phyloP scores from a whole-genome alignment of 2,888 invertebrate genomes.

The Pimpla rufipes region DNA sequence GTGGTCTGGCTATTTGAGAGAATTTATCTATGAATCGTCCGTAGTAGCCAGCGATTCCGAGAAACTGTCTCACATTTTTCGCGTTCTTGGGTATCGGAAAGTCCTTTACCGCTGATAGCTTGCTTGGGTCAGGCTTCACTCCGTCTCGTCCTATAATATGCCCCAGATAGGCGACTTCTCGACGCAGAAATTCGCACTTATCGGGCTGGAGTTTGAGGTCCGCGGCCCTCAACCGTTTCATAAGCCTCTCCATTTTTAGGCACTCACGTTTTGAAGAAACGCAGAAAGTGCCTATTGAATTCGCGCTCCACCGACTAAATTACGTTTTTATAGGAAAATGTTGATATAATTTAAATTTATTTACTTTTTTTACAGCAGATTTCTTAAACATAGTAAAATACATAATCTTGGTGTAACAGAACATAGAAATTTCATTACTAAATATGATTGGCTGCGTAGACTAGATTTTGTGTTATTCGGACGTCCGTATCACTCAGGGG shows the following conservation, averaged over 20 bases:
- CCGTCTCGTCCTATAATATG: conserved; percentile 67
- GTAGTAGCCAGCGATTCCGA: conserved; percentile 39
- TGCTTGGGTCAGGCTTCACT: conserved; percentile 64
- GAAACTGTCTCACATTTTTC: conserved; percentile 35
- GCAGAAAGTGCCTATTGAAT: too few species aligned
- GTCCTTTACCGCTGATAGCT: conserved; percentile 53
- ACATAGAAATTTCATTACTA: too few species aligned
- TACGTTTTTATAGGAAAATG: too few species aligned
- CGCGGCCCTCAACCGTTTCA: conserved; percentile 19
- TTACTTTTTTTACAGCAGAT: too few species aligned
- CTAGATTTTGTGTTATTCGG: too few species aligned
- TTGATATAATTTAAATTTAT: too few species aligned
- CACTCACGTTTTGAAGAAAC: too few species aligned
- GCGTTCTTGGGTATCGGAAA: conserved; percentile 56
- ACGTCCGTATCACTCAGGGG: too few species aligned
- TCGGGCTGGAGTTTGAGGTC: conserved; percentile 70
- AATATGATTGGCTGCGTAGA: too few species aligned
- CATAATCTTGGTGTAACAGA: too few species aligned
- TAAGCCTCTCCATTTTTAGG: conserved; percentile 24
- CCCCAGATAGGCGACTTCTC: conserved; percentile 68
- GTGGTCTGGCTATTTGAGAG: conserved; percentile 16
- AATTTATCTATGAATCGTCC: conserved; percentile 36
- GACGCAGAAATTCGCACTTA: conserved; percentile 67
- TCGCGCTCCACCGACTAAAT: too few species aligned
- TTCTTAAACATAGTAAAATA: too few species aligned